These are phyloP conservation scores for Dendronephthya gigantea DNA, from an alignment of 64 coral and sea anemone genomes.

Conservation along the genomic window DNA sequence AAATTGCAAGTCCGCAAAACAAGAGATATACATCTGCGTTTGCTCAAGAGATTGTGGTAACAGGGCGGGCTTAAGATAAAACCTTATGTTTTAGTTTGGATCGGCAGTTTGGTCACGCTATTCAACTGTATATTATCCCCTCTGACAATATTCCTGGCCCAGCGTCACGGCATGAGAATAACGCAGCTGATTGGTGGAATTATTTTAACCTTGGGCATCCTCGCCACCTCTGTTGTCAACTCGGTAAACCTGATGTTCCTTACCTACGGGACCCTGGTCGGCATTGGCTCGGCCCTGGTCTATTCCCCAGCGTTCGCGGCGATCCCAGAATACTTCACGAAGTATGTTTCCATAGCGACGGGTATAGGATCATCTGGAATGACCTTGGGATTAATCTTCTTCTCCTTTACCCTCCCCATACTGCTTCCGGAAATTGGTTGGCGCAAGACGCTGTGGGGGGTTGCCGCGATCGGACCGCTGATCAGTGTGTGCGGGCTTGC, in stretches of 20 bases:
- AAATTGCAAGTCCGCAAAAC: too few relatives aligned
- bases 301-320: not conserved
- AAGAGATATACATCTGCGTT: too few relatives aligned
- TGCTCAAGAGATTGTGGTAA: too few relatives aligned
- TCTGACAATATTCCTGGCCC: not conserved
- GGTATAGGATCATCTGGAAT: not conserved
- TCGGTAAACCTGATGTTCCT: not conserved
- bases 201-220: not conserved
- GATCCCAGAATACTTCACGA: not conserved
- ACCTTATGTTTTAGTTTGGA: not conserved
- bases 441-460: not conserved
- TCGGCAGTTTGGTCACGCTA: not conserved
- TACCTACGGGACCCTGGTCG: not conserved
- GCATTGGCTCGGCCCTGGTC: not conserved
- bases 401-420: not conserved
- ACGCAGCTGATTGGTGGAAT: not conserved
- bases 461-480: not conserved
- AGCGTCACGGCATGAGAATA: not conserved
- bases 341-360: not conserved
- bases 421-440: not conserved
- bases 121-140: not conserved
- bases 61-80: too few relatives aligned
- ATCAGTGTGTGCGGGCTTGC: not conserved
- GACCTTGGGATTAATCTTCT: not conserved
- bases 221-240: not conserved